These are phyloP conservation scores for Halcyon senegalensis DNA, from an alignment of 2,113 vertebrate species.

Conservation along the genomic window DNA sequence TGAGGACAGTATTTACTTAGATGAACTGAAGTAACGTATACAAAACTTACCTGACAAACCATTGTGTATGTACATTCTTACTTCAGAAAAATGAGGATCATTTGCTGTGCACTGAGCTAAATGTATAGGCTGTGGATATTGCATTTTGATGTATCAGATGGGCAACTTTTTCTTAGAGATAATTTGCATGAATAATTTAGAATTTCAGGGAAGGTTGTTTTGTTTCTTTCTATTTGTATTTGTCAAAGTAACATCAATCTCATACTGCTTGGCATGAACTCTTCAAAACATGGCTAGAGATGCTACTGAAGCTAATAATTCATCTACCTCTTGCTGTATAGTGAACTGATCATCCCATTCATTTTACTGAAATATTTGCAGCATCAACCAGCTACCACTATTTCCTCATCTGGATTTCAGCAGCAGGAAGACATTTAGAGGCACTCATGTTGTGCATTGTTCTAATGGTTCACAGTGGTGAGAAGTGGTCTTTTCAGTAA, in stretches of 20 bases:
- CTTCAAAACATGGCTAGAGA: neutral
- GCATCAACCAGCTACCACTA: neutral
- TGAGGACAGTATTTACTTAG: neutral
- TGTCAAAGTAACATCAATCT: slow-evolving; percentile 27
- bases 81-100: neutral
- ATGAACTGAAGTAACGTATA: neutral
- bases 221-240: neutral
- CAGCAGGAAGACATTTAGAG: neutral
- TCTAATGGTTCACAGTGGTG: neutral
- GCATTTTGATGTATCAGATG: neutral
- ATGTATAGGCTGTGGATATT: neutral
- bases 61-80: neutral
- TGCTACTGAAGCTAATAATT: slow-evolving; percentile 29
- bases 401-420: neutral
- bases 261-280: neutral
- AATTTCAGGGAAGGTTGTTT: neutral
- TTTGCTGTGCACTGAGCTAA: neutral
- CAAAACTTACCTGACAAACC: neutral
- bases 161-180: neutral
- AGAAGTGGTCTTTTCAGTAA: neutral
- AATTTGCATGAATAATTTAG: neutral
- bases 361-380: neutral
- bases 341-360: neutral
- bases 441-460: neutral
- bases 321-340: neutral